These are phyloP conservation scores for Malurus elegans DNA, from an alignment of 2,113 vertebrate genomes.

Conservation along the genomic window DNA sequence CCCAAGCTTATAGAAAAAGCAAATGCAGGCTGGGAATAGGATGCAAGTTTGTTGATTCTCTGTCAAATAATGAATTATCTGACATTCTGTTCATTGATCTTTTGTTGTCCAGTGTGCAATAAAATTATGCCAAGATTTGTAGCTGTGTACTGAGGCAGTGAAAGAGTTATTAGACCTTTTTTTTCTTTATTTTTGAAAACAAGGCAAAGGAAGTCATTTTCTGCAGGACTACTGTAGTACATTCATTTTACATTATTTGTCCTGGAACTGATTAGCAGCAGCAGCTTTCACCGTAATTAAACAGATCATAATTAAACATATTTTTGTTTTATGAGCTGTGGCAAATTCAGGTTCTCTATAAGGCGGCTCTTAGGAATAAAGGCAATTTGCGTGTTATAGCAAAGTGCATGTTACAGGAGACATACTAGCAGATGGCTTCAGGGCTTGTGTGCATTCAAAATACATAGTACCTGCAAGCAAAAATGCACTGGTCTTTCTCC, in stretches of 20 bases:
- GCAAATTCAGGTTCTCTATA: slow-evolving; percentile 17
- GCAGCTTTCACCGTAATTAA: slow-evolving; percentile 24
- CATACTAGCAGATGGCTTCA: slow-evolving; percentile 6
- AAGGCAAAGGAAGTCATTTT: not conserved
- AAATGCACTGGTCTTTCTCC: not conserved
- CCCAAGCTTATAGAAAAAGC: not conserved
- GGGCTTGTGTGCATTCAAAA: slow-evolving; percentile 8
- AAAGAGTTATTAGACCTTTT: not conserved
- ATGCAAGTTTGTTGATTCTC: not conserved
- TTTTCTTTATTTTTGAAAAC: not conserved
- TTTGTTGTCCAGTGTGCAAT: not conserved
- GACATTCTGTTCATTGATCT: not conserved
- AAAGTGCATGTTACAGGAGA: slow-evolving; percentile 12
- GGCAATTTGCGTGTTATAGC: not conserved
- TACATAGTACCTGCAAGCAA: slow-evolving; percentile 25
- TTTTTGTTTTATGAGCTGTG: slow-evolving; percentile 37
- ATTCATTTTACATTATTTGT: slow-evolving; percentile 14
- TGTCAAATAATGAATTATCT: not conserved
- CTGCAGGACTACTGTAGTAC: not conserved
- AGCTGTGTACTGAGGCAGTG: not conserved
- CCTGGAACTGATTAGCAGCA: not conserved
- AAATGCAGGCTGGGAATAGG: not conserved
- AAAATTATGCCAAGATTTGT: not conserved
- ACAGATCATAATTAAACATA: slow-evolving; percentile 46
- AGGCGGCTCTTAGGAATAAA: not conserved